Evolutionary conservation across 2,888 invertebrate genomes (phyloP), one percentile per base, ranked within the genome.

Genomic region (Himalopsyche tibetana): DNA sequence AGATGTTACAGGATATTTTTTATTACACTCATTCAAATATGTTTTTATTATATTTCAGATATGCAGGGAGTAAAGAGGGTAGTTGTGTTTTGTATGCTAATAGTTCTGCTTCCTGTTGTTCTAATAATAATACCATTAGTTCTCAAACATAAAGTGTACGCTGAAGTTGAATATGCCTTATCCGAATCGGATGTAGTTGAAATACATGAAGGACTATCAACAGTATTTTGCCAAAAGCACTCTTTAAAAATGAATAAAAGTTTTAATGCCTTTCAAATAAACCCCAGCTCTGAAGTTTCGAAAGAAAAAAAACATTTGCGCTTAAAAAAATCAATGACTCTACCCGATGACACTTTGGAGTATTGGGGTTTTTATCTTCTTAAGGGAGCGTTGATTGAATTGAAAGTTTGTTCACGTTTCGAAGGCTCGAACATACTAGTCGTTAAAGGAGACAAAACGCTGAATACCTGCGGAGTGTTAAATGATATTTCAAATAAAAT

Each of bases 361-460:
- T 97, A 97, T 91, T 97, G 97, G 97, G 97, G 97, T 4, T 97
- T 97, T 92, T 97, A 96, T 92, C 92, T 97, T 81, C 92, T 96
- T 82, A 95, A 95, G 91, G 97, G 97, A 40, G 96, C 97, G 2
- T 94, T 94, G 15, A 97, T 97, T 3, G 94, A 95, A 89, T 92
- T 97, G 40, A 96, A 96, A 90, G 96, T 96, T 80, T 97, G 97
- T 90, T 97, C 97, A 15, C 94, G 96, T 90, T 96, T 94, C 90
- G 94, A 95, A 89, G 97, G 97, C 19, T 96, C 97, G 0, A 95
- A 96, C 86, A 95, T 97, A 90, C 92, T 97, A 89, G 96, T 97
- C 2, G 96, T 97, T 0, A 95, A 96, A 91, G 97, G 97, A 11
- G 96, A 96, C 82, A 95, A 95, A 89, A 95, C 95, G 90, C 92